Evolutionary conservation across 1,140 invertebrate genomes (phyloP).

Genomic region (Rhopalosiphum maidis): DNA sequence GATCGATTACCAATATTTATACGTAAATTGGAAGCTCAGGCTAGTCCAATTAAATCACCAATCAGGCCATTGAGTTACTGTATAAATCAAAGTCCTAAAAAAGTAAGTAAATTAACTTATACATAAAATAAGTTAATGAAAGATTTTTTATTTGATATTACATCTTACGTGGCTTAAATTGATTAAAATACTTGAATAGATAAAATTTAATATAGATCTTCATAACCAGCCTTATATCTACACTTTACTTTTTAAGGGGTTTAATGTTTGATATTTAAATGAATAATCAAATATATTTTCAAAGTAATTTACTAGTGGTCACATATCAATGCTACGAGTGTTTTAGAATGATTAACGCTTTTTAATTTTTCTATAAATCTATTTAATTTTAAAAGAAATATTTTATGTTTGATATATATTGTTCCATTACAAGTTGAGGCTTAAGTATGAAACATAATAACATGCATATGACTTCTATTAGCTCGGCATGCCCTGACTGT

Average conservation of each 20-base stretch:
- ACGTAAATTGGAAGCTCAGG: constrained; percentile 68
- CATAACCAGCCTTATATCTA: too few species aligned
- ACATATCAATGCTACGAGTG: neutral
- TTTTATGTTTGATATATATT: too few species aligned
- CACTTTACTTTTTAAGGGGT: neutral
- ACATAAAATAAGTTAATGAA: constrained; percentile 12
- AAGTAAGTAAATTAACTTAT: constrained; percentile 65
- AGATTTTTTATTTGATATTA: neutral
- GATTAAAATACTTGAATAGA: too few species aligned
- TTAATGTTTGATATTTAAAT: neutral
- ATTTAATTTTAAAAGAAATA: too few species aligned
- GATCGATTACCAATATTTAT: constrained; percentile 72
- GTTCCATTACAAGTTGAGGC: too few species aligned
- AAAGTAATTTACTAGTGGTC: neutral
- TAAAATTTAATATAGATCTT: too few species aligned
- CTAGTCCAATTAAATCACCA: constrained; percentile 65
- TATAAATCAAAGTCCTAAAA: constrained; percentile 86
- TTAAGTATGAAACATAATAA: too few species aligned
- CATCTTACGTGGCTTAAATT: too few species aligned
- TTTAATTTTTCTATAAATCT: too few species aligned
- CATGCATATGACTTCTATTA: too few species aligned
- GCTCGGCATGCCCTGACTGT: too few species aligned
- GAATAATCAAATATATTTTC: neutral
- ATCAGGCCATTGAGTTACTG: constrained; percentile 78
- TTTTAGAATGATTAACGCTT: neutral